phyloP scores from a whole-genome alignment of 2,888 invertebrate species.

The Lymantria monacha region DNA sequence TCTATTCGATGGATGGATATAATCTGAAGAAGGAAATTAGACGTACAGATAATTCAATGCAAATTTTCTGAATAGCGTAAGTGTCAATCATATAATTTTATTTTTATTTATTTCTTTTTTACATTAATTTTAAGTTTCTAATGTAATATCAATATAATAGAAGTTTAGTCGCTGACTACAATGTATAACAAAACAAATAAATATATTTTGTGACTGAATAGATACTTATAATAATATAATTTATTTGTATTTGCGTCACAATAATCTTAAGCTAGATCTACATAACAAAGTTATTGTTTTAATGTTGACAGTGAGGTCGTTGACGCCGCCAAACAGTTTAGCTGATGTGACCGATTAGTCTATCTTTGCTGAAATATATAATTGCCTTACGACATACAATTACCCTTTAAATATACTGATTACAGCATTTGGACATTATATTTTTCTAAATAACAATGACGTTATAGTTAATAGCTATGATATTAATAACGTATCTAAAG shows the following conservation, averaged over 20 bases:
- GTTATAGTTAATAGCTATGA: too few species aligned
- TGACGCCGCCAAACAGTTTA: neutral
- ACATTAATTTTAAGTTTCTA: too few species aligned
- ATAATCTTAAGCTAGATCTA: slow-evolving; percentile 1
- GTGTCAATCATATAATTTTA: too few species aligned
- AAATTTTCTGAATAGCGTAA: too few species aligned
- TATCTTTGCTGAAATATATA: neutral
- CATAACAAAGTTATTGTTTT: slow-evolving; percentile 7
- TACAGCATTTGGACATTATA: neutral
- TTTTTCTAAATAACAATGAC: too few species aligned
- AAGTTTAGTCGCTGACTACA: too few species aligned
- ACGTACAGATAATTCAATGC: too few species aligned
- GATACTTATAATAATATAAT: neutral
- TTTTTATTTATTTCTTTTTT: too few species aligned
- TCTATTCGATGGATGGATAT: too few species aligned
- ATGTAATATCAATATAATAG: too few species aligned
- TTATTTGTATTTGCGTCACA: neutral
- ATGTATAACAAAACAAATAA: neutral
- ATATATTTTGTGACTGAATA: neutral
- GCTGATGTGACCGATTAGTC: slow-evolving; percentile 1
- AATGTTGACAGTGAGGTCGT: neutral
- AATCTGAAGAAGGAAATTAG: too few species aligned
- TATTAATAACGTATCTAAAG: too few species aligned
- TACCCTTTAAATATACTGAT: slow-evolving; percentile 8
- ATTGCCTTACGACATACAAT: slow-evolving; percentile 9